These are phyloP conservation scores for Muscicapa striata DNA, from an alignment of 2,797 vertebrate genomes.

Conservation along the genomic window DNA sequence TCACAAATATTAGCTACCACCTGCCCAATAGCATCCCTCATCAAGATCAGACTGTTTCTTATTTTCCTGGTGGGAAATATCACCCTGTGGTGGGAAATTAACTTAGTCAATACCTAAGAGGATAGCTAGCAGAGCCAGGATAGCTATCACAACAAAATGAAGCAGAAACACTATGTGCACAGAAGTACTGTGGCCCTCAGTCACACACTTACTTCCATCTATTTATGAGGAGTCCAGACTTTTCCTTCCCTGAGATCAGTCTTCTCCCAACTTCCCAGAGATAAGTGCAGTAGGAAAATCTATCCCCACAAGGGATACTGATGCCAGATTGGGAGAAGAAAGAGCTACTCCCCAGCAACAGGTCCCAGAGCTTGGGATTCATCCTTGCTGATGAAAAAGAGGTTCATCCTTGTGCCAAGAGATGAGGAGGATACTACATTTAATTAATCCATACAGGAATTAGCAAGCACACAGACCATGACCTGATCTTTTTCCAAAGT, in stretches of 20 bases:
- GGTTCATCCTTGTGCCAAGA: not conserved
- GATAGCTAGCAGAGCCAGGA: not conserved
- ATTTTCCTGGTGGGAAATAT: not conserved
- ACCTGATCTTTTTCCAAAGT: not conserved
- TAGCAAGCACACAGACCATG: not conserved
- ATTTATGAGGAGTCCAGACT: not conserved
- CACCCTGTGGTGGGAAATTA: not conserved
- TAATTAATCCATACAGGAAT: not conserved
- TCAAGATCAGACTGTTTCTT: not conserved
- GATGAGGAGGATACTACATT: not conserved
- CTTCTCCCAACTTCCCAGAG: not conserved
- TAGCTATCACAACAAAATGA: not conserved
- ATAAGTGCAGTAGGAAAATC: not conserved
- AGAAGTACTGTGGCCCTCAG: not conserved
- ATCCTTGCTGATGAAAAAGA: not conserved
- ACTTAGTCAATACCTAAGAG: not conserved
- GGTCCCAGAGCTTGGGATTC: not conserved
- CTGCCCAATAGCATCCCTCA: not conserved
- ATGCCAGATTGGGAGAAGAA: not conserved
- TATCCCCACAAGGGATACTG: not conserved
- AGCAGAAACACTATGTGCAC: not conserved
- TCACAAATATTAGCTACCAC: constrained; percentile 53
- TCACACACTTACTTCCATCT: not conserved
- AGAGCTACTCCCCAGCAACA: not conserved
- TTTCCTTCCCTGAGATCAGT: not conserved